phyloP scores from a whole-genome alignment of 92 coral and sea anemone genomes.

The Nematostella vectensis region DNA sequence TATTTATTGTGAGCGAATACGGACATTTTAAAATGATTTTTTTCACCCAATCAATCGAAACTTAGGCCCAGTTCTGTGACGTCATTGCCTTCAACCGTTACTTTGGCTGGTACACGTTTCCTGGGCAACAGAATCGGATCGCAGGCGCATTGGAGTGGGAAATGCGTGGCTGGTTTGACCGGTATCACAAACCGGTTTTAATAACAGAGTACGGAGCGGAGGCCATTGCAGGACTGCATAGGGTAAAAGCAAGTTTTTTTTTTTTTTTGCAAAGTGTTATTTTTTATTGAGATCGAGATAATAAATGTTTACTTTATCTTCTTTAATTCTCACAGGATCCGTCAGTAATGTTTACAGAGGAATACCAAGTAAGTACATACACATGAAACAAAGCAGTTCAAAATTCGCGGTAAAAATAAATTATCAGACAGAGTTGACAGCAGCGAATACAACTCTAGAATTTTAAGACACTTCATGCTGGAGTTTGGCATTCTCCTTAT shows the following conservation, averaged over 20 bases:
- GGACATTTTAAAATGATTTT: no score
- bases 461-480: no score
- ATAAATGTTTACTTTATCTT: no score
- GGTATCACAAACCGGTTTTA: constrained; percentile 63
- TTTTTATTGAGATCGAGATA: no score
- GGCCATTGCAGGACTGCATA: constrained; percentile 77
- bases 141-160: constrained; percentile 54
- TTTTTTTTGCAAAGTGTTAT: no score
- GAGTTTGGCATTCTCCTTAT: no score
- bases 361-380: constrained; percentile 62
- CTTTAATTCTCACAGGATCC: constrained; percentile 48
- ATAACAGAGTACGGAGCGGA: constrained; percentile 86
- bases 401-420: no score
- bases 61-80: constrained; percentile 73
- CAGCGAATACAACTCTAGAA: no score
- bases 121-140: constrained; percentile 53
- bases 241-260: constrained; percentile 27
- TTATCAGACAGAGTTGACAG: no score
- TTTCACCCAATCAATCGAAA: no score
- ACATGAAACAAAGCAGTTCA: no score
- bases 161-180: constrained; percentile 48
- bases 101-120: constrained; percentile 81
- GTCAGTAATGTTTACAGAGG: constrained; percentile 75
- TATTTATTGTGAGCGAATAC: no score
- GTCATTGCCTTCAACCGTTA: constrained; percentile 75